Percentiles rank a stretch among this genome's conserved stretches.
phyloP scores from a whole-genome alignment of 2,888 invertebrate species.

The Heliothis peltigera region DNA sequence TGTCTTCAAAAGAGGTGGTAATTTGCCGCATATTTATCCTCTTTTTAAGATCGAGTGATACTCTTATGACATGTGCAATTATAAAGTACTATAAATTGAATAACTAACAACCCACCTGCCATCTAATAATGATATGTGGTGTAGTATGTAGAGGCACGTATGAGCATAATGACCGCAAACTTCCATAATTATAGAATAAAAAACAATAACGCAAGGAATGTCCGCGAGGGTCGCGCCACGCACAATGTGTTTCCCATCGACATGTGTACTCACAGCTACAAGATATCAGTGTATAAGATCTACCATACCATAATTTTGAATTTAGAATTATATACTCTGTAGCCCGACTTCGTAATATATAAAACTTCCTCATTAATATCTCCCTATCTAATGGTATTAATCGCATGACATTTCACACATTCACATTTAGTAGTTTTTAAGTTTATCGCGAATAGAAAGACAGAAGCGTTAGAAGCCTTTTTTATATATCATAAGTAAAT shows the following conservation, averaged over 20 bases:
- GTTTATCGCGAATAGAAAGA: too few relatives aligned
- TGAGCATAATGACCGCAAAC: constrained; percentile 26
- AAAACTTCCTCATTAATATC: too few relatives aligned
- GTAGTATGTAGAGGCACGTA: background rate
- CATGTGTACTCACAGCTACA: constrained; percentile 40
- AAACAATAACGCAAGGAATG: constrained; percentile 37
- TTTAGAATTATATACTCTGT: background rate
- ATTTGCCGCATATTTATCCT: too few relatives aligned
- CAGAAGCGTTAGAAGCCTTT: too few relatives aligned
- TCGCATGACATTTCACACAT: too few relatives aligned
- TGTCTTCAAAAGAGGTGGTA: background rate
- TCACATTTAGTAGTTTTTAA: too few relatives aligned
- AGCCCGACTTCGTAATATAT: too few relatives aligned
- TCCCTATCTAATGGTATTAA: too few relatives aligned
- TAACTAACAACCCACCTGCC: background rate
- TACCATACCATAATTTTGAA: background rate
- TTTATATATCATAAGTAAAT: background rate
- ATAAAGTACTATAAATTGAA: background rate
- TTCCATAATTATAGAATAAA: constrained; percentile 23
- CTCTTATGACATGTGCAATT: background rate
- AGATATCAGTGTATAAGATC: constrained; percentile 12
- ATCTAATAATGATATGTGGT: background rate
- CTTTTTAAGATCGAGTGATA: too few relatives aligned
- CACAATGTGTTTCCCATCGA: constrained; percentile 41
- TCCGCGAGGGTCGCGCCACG: constrained; percentile 18